phyloP scores from a whole-genome alignment of 30 jellyfish, hydroid and myxozoan species.

The Aurelia coerulea region DNA sequence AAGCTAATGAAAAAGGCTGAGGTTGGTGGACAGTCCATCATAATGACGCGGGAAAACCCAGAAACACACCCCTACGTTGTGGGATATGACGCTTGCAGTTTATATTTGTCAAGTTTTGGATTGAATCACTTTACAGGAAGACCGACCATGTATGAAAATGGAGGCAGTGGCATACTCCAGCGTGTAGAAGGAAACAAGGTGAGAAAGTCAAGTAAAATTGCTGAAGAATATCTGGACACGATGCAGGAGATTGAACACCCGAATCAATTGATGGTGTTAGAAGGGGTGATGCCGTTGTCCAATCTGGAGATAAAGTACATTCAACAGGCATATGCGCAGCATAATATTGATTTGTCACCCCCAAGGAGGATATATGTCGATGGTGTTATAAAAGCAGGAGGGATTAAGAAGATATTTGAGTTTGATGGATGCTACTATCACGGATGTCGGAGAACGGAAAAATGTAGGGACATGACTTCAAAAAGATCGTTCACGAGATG shows the following conservation, averaged over 20 bases:
- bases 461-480: neutral
- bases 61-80: neutral
- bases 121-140: conserved; percentile 1
- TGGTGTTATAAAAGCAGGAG: neutral
- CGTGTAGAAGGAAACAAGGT: too few species aligned
- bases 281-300: neutral
- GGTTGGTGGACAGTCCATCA: conserved; percentile 26
- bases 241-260: neutral
- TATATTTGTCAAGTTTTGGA: conserved; percentile 17
- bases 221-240: neutral
- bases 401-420: neutral
- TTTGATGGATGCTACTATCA: conserved; percentile 34
- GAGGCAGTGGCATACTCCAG: too few species aligned
- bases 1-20: neutral
- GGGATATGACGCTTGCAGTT: conserved; percentile 4
- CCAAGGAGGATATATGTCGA: neutral
- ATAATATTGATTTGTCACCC: neutral
- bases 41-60: conserved; percentile 1
- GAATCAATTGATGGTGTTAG: neutral
- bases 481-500: neutral
- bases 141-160: neutral
- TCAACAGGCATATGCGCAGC: neutral
- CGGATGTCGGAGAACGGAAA: neutral
- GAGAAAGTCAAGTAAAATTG: neutral
- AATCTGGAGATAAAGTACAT: neutral